Evolutionary conservation across 1,140 invertebrate species (phyloP).

Genomic region (Pogonomyrmex barbatus): DNA sequence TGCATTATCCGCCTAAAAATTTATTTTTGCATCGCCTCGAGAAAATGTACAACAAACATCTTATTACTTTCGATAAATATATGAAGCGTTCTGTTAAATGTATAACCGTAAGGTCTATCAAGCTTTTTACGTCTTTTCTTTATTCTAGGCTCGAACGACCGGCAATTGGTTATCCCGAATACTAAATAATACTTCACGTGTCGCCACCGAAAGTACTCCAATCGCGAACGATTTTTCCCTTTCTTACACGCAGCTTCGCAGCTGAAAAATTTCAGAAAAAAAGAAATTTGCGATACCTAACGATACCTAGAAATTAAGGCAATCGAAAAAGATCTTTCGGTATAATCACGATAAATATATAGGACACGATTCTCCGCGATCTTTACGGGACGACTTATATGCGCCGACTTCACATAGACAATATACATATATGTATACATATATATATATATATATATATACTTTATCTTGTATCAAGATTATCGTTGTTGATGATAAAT

Average conservation of each 20-base stretch:
- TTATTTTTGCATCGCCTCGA: conserved; percentile 46
- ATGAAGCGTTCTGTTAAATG: conserved; percentile 56
- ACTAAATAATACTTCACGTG: conserved; percentile 29
- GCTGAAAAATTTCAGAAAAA: not conserved
- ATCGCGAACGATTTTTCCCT: conserved; percentile 6
- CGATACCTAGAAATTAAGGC: conserved; percentile 53
- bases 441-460: conserved; percentile 29
- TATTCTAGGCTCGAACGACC: conserved; percentile 15
- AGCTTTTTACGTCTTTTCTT: conserved; percentile 22
- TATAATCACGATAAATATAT: conserved; percentile 28
- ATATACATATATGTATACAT: conserved; percentile 29
- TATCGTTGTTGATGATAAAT: conserved; percentile 50
- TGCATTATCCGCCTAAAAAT: conserved; percentile 35
- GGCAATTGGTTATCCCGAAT: not conserved
- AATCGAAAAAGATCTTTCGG: conserved; percentile 23
- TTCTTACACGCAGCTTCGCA: not conserved
- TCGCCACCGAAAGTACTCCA: conserved; percentile 33
- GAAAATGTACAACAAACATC: conserved; percentile 39
- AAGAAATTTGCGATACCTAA: not conserved
- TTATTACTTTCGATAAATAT: conserved; percentile 61
- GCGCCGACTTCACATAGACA: conserved; percentile 60
- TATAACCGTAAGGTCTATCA: conserved; percentile 49
- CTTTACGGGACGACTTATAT: conserved; percentile 47
- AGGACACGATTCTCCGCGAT: conserved; percentile 43
- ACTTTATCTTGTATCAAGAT: conserved; percentile 44